Evolutionary conservation across 2,113 vertebrate species (phyloP).

Genomic region (Indri indri): DNA sequence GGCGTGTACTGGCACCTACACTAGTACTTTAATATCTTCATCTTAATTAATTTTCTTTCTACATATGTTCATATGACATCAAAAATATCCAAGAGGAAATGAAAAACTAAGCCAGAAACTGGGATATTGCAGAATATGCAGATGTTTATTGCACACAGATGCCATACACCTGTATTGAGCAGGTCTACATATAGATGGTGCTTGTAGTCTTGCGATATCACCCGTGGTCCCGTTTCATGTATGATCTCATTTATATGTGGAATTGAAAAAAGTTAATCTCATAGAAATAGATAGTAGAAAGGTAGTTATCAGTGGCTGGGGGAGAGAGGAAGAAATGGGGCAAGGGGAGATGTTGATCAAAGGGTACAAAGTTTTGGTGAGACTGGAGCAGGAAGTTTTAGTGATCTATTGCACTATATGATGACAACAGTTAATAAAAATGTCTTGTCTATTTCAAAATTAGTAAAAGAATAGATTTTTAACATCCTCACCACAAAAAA

Average conservation of each 20-base stretch:
- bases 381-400: neutral
- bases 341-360: neutral
- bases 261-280: neutral
- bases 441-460: neutral
- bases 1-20: neutral
- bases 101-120: neutral
- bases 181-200: neutral
- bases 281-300: neutral
- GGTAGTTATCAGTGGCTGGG: neutral
- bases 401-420: neutral
- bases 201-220: neutral
- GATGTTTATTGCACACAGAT: neutral
- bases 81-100: neutral
- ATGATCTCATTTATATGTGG: neutral
- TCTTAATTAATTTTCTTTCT: slow-evolving; percentile 20
- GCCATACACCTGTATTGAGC: neutral
- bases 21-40: neutral
- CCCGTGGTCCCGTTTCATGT: neutral
- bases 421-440: neutral
- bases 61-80: neutral
- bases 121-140: neutral
- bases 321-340: neutral
- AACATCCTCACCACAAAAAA: neutral
- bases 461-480: neutral
- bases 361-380: neutral